These are phyloP conservation scores for Apodemia hepburni DNA, from an alignment of 2,888 invertebrate species.

Conservation along the genomic window DNA sequence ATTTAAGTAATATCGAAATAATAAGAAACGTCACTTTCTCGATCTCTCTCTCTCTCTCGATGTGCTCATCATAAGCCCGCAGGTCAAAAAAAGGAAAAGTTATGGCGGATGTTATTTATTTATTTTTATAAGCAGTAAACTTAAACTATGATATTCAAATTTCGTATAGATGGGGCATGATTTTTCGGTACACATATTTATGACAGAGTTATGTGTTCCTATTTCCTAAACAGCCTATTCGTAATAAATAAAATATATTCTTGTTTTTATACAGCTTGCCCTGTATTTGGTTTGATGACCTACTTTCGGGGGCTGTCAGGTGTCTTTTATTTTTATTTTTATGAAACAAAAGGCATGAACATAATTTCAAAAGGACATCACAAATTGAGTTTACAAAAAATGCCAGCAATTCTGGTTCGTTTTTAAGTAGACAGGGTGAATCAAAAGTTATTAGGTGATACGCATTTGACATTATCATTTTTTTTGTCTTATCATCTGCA, in stretches of 20 bases:
- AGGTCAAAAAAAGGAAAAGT: no score
- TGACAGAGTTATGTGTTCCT: background rate
- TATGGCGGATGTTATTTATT: background rate
- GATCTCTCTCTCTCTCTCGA: no score
- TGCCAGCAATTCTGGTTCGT: no score
- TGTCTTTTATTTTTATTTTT: background rate
- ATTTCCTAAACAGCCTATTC: background rate
- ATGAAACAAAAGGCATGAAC: background rate
- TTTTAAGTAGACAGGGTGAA: no score
- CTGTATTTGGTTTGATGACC: background rate
- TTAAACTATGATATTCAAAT: background rate
- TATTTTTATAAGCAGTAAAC: background rate
- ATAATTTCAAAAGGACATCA: no score
- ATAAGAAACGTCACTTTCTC: no score
- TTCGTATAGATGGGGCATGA: background rate
- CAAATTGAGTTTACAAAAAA: no score
- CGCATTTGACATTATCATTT: no score
- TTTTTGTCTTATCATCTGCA: no score
- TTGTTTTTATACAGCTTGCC: background rate
- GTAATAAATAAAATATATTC: background rate
- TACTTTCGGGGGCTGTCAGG: background rate
- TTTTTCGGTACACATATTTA: background rate
- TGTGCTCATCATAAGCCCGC: no score
- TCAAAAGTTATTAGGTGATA: no score
- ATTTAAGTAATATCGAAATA: no score